Percentiles rank a stretch among this genome's conserved stretches.
Conservation (phyloP, 2,113 vertebrate genomes). For the Sinosuthora webbiana region DNA sequence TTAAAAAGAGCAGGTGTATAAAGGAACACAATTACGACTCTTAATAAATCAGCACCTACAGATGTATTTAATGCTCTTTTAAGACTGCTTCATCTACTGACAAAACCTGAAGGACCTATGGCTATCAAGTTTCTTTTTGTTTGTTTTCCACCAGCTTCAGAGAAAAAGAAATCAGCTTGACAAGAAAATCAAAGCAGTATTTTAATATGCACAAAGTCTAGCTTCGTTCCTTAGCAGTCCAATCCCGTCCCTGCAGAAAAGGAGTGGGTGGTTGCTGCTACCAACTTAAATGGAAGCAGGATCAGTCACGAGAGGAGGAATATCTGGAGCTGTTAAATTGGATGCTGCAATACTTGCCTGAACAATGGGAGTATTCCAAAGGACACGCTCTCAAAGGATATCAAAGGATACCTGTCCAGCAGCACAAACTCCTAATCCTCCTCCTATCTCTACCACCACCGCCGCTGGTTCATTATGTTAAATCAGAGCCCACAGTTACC, state of each 20-base stretch:
- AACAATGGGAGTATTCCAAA: conserved; percentile 54
- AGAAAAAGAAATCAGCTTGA: background rate
- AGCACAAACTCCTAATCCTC: conserved; percentile 33
- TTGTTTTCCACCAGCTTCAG: conserved; percentile 25
- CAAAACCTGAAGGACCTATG: background rate
- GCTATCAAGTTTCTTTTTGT: conserved; percentile 17
- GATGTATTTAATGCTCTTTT: background rate
- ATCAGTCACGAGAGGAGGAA: conserved; percentile 25
- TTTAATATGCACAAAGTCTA: conserved; percentile 35
- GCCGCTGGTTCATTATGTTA: background rate
- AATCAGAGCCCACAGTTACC: background rate
- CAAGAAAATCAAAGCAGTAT: background rate
- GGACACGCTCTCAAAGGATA: background rate
- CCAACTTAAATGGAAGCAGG: conserved; percentile 16
- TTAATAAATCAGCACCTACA: conserved; percentile 23
- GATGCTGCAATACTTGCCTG: conserved; percentile 17
- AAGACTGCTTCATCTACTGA: background rate
- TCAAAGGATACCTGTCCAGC: conserved; percentile 10
- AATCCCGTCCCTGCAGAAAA: conserved; percentile 18
- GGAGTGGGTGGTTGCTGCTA: conserved; percentile 10
- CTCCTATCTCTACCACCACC: background rate
- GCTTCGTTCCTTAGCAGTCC: conserved; percentile 22
- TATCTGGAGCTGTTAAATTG: conserved; percentile 29
- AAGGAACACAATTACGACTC: conserved; percentile 9
- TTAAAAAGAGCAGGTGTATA: conserved; percentile 15